Evolutionary conservation across 2,888 invertebrate genomes (phyloP).

Genomic region (Caenorhabditis becei): DNA sequence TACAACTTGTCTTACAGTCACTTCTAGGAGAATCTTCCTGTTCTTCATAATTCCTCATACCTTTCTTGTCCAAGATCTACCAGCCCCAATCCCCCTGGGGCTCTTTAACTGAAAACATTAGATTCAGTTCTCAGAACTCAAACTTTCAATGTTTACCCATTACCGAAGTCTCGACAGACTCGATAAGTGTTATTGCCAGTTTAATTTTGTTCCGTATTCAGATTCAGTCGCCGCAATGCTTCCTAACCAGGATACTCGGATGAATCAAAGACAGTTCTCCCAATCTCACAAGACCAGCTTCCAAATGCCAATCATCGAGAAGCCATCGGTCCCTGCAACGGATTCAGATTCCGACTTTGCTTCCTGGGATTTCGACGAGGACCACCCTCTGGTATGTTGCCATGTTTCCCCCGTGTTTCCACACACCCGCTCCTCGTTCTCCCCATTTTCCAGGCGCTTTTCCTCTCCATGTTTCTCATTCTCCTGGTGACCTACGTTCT

Average conservation of each 20-base stretch:
- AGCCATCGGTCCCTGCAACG: not conserved
- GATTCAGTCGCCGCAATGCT: too few species aligned
- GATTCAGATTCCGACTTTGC: not conserved
- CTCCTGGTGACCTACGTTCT: slow-evolving; percentile 25
- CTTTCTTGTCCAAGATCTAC: too few species aligned
- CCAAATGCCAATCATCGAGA: not conserved
- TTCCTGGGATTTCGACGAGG: not conserved
- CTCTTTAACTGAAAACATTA: too few species aligned
- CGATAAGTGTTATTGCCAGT: too few species aligned
- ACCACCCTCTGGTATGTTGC: not conserved
- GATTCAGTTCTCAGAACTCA: too few species aligned
- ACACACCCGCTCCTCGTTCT: not conserved
- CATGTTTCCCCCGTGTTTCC: not conserved
- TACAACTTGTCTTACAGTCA: too few species aligned
- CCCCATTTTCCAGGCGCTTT: slow-evolving; percentile 5
- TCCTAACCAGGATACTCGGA: not conserved
- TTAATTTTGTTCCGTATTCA: too few species aligned
- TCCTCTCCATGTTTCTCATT: slow-evolving; percentile 7
- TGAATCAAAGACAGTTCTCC: not conserved
- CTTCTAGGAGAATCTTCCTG: too few species aligned
- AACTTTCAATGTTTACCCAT: too few species aligned
- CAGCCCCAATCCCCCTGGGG: too few species aligned
- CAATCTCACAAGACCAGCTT: not conserved
- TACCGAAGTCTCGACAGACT: too few species aligned
- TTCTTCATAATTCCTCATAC: too few species aligned